Evolutionary conservation across 2,797 vertebrate genomes (phyloP).

Genomic region (Anas bahamensis): DNA sequence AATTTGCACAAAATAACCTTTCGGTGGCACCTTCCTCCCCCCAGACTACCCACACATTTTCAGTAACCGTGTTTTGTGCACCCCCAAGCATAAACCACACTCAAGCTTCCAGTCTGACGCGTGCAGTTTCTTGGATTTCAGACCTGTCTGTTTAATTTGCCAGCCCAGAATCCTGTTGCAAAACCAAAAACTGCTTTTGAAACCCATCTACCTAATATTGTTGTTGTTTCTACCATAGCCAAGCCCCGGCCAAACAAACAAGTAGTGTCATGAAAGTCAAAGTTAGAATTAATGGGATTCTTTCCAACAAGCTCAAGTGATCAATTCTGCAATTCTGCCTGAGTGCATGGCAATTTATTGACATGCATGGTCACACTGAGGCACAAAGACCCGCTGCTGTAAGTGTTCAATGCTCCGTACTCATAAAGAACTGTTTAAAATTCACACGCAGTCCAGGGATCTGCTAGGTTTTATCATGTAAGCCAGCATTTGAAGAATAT

Average conservation of each 20-base stretch:
- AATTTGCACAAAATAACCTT: not conserved
- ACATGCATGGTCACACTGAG: not conserved
- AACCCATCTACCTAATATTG: not conserved
- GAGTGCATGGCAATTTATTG: not conserved
- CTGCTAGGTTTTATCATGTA: slow-evolving; percentile 1
- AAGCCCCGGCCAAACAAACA: slow-evolving; percentile 34
- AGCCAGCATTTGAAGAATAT: not conserved
- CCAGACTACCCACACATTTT: not conserved
- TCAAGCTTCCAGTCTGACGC: not conserved
- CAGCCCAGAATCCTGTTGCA: slow-evolving; percentile 8
- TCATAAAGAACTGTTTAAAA: not conserved
- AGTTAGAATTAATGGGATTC: slow-evolving; percentile 26
- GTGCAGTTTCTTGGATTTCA: not conserved
- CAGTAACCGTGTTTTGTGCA: not conserved
- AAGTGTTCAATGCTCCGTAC: not conserved
- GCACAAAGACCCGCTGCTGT: not conserved
- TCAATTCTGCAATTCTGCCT: slow-evolving; percentile 7
- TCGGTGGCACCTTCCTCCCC: not conserved
- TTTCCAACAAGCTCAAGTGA: not conserved
- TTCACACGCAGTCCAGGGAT: not conserved
- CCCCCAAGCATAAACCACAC: not conserved
- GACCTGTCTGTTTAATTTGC: not conserved
- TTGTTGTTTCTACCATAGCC: not conserved
- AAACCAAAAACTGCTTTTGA: not conserved
- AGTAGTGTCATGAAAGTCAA: slow-evolving; percentile 34